phyloP scores from a whole-genome alignment of 2,888 invertebrate genomes.

The Philhelius pedissequus region DNA sequence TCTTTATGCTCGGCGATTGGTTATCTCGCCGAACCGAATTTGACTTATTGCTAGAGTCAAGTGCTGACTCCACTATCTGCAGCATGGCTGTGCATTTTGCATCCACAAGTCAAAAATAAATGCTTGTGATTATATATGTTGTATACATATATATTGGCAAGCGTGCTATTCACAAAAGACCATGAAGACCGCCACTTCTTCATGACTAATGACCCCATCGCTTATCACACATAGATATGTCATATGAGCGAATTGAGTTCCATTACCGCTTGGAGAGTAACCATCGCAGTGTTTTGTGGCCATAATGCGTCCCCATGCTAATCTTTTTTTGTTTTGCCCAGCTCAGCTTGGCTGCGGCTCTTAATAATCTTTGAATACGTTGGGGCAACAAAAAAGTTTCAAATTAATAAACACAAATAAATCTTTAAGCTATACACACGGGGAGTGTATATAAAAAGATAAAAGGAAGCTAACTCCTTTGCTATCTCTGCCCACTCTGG shows the following conservation, averaged over 20 bases:
- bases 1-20: constrained; percentile 32
- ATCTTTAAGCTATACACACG: constrained; percentile 40
- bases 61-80: constrained; percentile 57
- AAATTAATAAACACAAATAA: constrained; percentile 58
- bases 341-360: background rate
- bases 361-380: constrained; percentile 16
- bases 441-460: constrained; percentile 34
- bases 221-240: constrained; percentile 56
- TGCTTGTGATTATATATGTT: background rate
- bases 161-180: constrained; percentile 30
- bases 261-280: constrained; percentile 35
- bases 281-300: background rate
- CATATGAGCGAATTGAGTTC: constrained; percentile 47
- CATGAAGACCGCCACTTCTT: constrained; percentile 24
- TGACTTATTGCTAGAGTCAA: constrained; percentile 65
- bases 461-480: constrained; percentile 41
- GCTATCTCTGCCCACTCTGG: constrained; percentile 44
- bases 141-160: background rate
- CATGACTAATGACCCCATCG: constrained; percentile 63
- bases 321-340: background rate
- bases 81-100: constrained; percentile 3
- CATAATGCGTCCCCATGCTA: constrained; percentile 35
- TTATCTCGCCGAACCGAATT: constrained; percentile 53
- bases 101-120: constrained; percentile 8
- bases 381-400: constrained; percentile 20